These are phyloP conservation scores for Pogonocherus hispidulus DNA, from an alignment of 2,888 invertebrate genomes.

Conservation along the genomic window DNA sequence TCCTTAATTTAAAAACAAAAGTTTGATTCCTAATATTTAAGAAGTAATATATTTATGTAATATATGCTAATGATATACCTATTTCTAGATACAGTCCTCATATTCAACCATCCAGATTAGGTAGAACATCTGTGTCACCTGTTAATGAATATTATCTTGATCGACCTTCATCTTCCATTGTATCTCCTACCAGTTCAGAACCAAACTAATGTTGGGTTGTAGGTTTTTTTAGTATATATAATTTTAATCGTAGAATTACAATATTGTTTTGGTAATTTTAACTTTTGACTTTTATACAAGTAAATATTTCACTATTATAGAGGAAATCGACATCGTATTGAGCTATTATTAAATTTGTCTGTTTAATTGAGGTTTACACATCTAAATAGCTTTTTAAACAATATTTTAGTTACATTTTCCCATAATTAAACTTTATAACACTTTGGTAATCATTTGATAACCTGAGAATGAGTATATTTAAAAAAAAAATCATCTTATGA, in stretches of 20 bases:
- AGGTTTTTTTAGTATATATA: background rate
- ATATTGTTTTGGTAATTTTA: conserved; percentile 11
- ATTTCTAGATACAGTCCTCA: conserved; percentile 62
- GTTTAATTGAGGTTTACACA: conserved; percentile 60
- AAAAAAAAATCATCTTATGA: background rate
- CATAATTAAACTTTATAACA: conserved; percentile 18
- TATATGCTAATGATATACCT: too few species aligned
- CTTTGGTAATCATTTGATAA: conserved; percentile 21
- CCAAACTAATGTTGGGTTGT: conserved; percentile 44
- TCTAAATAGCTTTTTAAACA: conserved; percentile 25
- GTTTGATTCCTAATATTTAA: too few species aligned
- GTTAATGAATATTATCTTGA: conserved; percentile 56
- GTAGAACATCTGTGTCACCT: conserved; percentile 60
- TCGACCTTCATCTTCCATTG: conserved; percentile 54
- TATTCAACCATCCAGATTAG: conserved; percentile 58
- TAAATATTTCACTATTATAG: background rate
- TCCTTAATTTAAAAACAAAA: too few species aligned
- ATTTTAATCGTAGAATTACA: background rate
- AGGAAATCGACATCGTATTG: conserved; percentile 5
- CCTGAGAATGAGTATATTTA: conserved; percentile 5
- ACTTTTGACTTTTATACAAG: conserved; percentile 22
- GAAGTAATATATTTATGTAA: too few species aligned
- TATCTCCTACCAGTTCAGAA: conserved; percentile 55
- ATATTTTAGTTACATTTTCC: conserved; percentile 28
- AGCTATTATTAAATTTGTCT: conserved; percentile 38